Base-by-base conservation (phyloP, 2,113 vertebrate species). In the Misgurnus mizolepis region DNA sequence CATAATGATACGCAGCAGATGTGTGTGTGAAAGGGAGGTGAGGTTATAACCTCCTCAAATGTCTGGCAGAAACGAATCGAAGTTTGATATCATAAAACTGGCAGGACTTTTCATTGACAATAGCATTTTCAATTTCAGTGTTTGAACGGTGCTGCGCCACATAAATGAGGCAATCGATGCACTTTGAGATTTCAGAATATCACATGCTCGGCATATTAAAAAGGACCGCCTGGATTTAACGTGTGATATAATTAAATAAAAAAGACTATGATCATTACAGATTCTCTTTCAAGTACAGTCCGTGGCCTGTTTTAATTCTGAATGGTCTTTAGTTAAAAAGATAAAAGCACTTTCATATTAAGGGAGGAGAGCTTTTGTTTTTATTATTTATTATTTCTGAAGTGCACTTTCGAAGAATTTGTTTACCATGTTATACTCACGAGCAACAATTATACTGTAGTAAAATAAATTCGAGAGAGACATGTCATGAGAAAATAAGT, bases 341-440 rank as follows among this genome's bases (percentile, higher is more conserved):
- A 85, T 85, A 76, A 80, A 84, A 85, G 80, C 41, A 18, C 68
- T 71, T 73, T 43, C 68, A 80, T 60, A 64, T 78, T 41, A 39
- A 56, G 39, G 74, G 73, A 41, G 69, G 73, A 72, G 68, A 78
- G 55, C 47, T 60, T 72, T 77, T 77, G 72, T 62, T 82, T 55
- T 80, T 73, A 74, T 34, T 34, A 34, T 34, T 34, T 3, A 34
- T 34, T 34, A 53, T 64, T 62, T 22, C 80, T 85, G 43, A 12
- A 82, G 78, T 77, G 80, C 67, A 82, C 43, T 80, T 67, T 82
- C 71, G 11, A 80, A 85, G 67, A 76, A 72, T 76, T 45, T 67
- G 58, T 85, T 80, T 79, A 76, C 70, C 11, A 50, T 72, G 34
- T 79, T 73, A 70, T 79, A 71, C 58, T 66, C 65, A 76, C 68